These are phyloP conservation scores for Takifugu bimaculatus DNA, from an alignment of 2,113 vertebrate species.

Conservation along the genomic window DNA sequence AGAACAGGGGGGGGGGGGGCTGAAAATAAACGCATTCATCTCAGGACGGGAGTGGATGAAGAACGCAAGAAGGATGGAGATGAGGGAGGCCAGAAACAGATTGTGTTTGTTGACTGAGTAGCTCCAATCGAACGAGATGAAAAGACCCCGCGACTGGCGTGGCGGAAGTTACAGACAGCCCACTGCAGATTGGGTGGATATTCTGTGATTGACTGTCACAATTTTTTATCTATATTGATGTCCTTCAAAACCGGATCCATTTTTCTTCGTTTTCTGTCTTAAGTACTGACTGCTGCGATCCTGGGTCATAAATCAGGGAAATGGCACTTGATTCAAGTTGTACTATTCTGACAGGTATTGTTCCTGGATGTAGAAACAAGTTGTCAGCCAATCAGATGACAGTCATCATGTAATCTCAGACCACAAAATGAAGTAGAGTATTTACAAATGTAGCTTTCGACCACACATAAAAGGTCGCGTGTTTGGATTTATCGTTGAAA, in stretches of 20 bases:
- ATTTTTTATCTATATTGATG: not conserved
- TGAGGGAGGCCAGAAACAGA: slow-evolving; percentile 47
- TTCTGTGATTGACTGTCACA: not conserved
- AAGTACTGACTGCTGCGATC: no score
- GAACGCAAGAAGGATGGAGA: slow-evolving; percentile 43
- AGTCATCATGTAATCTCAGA: no score
- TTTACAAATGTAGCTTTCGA: no score
- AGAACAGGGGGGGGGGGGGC: slow-evolving; percentile 52
- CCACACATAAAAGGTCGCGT: no score
- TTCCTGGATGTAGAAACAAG: not conserved
- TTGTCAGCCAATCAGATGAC: not conserved
- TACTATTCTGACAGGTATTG: not conserved
- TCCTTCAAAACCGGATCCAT: not conserved
- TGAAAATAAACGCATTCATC: slow-evolving; percentile 65
- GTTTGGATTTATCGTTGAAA: no score
- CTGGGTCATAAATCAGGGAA: no score
- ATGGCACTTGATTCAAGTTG: no score
- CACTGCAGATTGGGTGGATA: slow-evolving; percentile 13
- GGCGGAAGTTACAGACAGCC: slow-evolving; percentile 30
- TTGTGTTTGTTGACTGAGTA: slow-evolving; percentile 53
- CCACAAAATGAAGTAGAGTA: no score
- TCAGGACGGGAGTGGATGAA: slow-evolving; percentile 37
- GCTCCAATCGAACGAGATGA: slow-evolving; percentile 55
- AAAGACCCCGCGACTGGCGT: slow-evolving; percentile 35
- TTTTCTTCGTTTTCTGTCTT: not conserved